Evolutionary conservation across 2,888 invertebrate species (phyloP), one percentile per base, ranked within the genome.

Genomic region (Sarcophaga subvicina): DNA sequence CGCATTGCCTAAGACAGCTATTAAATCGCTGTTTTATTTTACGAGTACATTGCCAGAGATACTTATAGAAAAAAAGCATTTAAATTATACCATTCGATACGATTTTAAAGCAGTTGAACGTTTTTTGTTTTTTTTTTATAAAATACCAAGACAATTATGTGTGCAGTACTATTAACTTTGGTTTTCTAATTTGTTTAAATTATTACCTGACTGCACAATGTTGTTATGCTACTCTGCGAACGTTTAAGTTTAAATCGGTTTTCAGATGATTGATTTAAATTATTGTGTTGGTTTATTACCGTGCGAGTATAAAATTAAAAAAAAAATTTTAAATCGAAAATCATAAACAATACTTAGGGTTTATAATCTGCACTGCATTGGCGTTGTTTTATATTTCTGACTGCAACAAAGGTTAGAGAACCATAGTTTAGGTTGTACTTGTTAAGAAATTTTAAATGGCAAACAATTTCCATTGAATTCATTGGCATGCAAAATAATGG

Each of bases 1-100:
- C 87, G 87, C 87, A 82, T 84, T 79, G 72, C 76, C 76, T 82
- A 79, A 87, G 87, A 84, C 81, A 80, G 81, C 84, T 82, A 87
- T 79, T 75, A 75, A 87, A 87, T 79, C 54, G 59, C 12, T 59
- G 64, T 54, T 71, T 25, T 27, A 17, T 27, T 47, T 71, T 60
- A 25, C 10, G 47, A 60, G 62, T 37, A 22, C 49, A 37, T 69
- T 69, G 63, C 14, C 22, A n/a, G 6, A 63, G 60, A 6, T 72
- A 73, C 54, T 75, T 69, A 49, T 10, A 37, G 25, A 59, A 63
- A 11, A 64, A 78, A 78, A 81, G 69, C 8, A 63, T 80, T 20
- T 62, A 75, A 81, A 83, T 81, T 83, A 73, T 80, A 77, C n/a
- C 45, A 78, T 75, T 25, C 5, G 10, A 59, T 70, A 37, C 37